Evolutionary conservation across 2,888 invertebrate genomes (phyloP).

Genomic region (Leucophenga maculata): DNA sequence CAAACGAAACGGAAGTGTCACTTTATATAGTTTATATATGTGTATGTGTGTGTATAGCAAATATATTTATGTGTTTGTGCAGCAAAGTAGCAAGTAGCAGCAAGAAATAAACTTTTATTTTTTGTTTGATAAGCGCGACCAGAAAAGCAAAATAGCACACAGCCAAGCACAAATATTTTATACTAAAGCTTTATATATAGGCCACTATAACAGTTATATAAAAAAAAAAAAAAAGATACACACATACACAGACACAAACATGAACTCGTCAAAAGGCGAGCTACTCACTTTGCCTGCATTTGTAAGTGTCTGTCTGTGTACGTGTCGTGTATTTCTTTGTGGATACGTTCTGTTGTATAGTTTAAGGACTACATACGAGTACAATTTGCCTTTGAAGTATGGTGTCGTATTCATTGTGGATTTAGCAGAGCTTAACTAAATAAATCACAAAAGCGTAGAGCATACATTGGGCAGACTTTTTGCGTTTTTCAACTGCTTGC

Average conservation of each 20-base stretch:
- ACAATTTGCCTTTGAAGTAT: constrained; percentile 36
- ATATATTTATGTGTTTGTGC: not conserved
- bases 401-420: constrained; percentile 47
- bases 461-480: no score
- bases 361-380: not conserved
- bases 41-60: not conserved
- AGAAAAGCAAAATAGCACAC: not conserved
- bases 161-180: not conserved
- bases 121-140: not conserved
- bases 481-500: no score
- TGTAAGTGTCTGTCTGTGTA: no score
- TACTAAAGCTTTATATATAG: no score
- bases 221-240: no score
- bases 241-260: no score
- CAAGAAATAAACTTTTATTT: not conserved
- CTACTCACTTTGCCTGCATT: no score
- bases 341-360: no score
- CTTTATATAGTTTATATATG: constrained; percentile 50
- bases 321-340: no score
- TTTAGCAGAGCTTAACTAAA: constrained; percentile 59
- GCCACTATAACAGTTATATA: no score
- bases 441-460: constrained; percentile 51
- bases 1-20: constrained; percentile 31
- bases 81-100: no score
- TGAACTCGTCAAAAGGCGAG: no score